These are phyloP conservation scores for Zelleria hepariella DNA, from an alignment of 2,888 invertebrate species.

Conservation along the genomic window DNA sequence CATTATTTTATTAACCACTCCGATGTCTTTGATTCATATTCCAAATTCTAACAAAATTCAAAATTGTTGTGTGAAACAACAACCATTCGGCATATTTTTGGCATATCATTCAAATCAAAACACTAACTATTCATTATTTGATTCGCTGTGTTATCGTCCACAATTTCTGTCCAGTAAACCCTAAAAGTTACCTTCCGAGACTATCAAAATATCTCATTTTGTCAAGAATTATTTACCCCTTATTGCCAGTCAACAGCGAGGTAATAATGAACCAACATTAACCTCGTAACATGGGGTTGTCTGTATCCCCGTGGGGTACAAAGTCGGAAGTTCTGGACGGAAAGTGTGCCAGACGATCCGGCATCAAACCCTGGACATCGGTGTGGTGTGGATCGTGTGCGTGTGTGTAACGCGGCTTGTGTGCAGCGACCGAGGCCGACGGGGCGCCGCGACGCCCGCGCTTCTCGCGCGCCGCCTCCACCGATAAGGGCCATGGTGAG, in stretches of 20 bases:
- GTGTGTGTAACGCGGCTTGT: slow-evolving; percentile 20
- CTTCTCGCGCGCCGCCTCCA: slow-evolving; percentile 66
- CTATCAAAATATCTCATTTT: too few species aligned
- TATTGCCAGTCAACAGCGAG: too few species aligned
- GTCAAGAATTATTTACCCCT: too few species aligned
- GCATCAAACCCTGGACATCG: too few species aligned
- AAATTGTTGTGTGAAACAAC: background rate
- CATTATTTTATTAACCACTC: slow-evolving; percentile 1
- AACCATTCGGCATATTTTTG: background rate
- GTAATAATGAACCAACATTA: too few species aligned
- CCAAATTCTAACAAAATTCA: slow-evolving; percentile 2
- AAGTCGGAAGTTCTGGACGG: too few species aligned
- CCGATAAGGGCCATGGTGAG: slow-evolving; percentile 66
- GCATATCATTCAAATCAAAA: background rate
- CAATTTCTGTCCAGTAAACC: background rate
- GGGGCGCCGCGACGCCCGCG: slow-evolving; percentile 59
- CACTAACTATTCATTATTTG: background rate
- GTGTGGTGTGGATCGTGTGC: slow-evolving; percentile 14
- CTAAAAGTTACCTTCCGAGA: too few species aligned
- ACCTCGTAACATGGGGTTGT: too few species aligned
- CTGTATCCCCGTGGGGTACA: too few species aligned
- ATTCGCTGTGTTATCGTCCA: background rate
- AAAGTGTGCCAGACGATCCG: too few species aligned
- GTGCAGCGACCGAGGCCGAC: slow-evolving; percentile 45
- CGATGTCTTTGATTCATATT: background rate